phyloP scores from a whole-genome alignment of 2,113 vertebrate species.

The Istiophorus platypterus region DNA sequence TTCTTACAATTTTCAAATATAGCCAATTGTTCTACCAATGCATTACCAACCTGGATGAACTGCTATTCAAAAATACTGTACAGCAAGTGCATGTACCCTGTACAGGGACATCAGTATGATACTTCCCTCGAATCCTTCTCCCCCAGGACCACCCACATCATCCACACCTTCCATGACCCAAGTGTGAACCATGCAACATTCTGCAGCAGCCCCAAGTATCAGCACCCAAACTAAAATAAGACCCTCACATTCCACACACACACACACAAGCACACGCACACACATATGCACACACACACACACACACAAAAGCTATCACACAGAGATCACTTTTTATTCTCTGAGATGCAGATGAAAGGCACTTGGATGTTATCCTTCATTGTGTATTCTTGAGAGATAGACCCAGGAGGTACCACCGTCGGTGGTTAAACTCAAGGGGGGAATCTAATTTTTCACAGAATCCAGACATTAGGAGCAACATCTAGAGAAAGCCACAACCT shows the following conservation, averaged over 20 bases:
- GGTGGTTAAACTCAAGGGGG: neutral
- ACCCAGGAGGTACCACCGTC: neutral
- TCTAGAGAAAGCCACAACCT: neutral
- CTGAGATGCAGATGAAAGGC: conserved; percentile 10
- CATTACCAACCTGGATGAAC: neutral
- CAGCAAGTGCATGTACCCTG: neutral
- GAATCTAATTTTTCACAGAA: neutral
- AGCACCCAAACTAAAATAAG: conserved; percentile 67
- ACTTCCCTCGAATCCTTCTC: neutral
- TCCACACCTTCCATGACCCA: conserved; percentile 14
- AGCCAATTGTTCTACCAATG: neutral
- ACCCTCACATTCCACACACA: conserved; percentile 52
- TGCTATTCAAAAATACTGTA: neutral
- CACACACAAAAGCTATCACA: neutral
- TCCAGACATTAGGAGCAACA: neutral
- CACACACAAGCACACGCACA: neutral
- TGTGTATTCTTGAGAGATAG: neutral
- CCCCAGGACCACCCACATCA: neutral
- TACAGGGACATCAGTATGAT: neutral
- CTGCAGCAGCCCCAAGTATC: conserved; percentile 2
- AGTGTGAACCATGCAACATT: conserved; percentile 14
- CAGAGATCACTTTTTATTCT: neutral
- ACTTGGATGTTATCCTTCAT: neutral
- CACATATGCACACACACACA: neutral
- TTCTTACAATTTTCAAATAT: too few relatives aligned